A percentile compares a stretch with the other conserved stretches of the same genome.
Conservation (phyloP, 2,888 invertebrate species). For the Hemistola chrysoprasaria region DNA sequence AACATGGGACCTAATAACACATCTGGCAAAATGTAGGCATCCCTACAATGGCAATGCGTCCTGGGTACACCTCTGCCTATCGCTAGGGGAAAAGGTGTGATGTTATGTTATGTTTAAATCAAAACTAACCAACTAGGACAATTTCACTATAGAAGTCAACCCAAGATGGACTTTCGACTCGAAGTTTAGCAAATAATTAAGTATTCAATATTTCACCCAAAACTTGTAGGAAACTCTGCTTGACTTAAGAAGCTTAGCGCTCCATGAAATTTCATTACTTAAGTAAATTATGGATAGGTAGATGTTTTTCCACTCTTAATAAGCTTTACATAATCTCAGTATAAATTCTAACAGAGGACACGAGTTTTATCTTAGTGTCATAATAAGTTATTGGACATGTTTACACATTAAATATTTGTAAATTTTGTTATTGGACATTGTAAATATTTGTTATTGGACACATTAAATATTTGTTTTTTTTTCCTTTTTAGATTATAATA, state of each 20-base stretch:
- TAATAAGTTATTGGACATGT: no score
- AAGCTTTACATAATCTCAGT: conserved; percentile 15
- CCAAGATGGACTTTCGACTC: conserved; percentile 5
- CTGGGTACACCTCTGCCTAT: no score
- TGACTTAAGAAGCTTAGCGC: conserved; percentile 22
- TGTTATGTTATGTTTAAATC: conserved; percentile 1
- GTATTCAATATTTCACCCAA: conserved; percentile 22
- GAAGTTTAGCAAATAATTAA: conserved; percentile 15
- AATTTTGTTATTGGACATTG: no score
- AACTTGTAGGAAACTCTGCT: conserved; percentile 18
- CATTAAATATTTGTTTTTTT: no score
- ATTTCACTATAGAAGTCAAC: conserved; percentile 5
- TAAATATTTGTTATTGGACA: no score
- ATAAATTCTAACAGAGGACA: conserved; percentile 5
- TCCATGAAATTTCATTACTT: conserved; percentile 21
- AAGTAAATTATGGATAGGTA: conserved; percentile 16
- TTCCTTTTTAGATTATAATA: no score
- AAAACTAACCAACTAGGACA: conserved; percentile 4
- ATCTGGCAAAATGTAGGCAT: no score
- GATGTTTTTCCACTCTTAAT: conserved; percentile 8
- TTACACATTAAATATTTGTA: no score
- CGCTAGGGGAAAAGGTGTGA: no score
- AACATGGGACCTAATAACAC: no score
- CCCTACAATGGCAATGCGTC: no score
- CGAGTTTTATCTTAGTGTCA: not conserved